Evolutionary conservation across 2,797 vertebrate genomes (phyloP).

Genomic region (Pelochelys cantorii): DNA sequence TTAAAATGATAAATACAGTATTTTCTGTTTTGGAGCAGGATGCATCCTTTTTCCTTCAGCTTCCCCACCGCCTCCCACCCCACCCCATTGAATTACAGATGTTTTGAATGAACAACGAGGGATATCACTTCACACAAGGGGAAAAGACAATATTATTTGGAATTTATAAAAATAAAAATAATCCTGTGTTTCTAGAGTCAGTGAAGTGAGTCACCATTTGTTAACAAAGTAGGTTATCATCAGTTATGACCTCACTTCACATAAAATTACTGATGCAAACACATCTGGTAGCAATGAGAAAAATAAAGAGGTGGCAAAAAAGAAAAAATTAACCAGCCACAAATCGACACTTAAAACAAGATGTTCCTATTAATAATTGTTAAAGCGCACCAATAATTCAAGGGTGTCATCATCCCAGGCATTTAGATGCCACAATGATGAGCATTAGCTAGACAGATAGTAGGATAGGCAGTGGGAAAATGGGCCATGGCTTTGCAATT

Average conservation of each 20-base stretch:
- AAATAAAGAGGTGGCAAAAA: background rate
- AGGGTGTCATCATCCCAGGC: background rate
- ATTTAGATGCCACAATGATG: background rate
- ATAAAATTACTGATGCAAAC: background rate
- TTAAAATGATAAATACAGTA: constrained; percentile 75
- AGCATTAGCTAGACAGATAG: background rate
- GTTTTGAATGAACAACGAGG: constrained; percentile 51
- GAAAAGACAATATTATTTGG: constrained; percentile 41
- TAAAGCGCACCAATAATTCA: background rate
- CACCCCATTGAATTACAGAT: constrained; percentile 25
- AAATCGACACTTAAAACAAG: background rate
- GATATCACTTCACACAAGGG: constrained; percentile 21
- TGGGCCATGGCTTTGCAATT: fast-evolving
- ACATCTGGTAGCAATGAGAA: background rate
- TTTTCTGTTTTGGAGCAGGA: constrained; percentile 65
- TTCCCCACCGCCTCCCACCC: background rate
- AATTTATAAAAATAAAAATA: constrained; percentile 22
- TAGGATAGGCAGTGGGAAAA: background rate
- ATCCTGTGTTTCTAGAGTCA: background rate
- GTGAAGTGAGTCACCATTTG: constrained; percentile 17
- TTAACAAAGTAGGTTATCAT: constrained; percentile 24
- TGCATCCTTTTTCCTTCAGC: constrained; percentile 54
- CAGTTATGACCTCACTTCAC: constrained; percentile 12
- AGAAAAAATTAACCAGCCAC: background rate
- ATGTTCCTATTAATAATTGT: background rate